Percentiles rank a stretch among this genome's conserved stretches.
These are phyloP conservation scores for Pelecanoides urinatrix DNA, from an alignment of 2,113 vertebrate species.

Conservation along the genomic window DNA sequence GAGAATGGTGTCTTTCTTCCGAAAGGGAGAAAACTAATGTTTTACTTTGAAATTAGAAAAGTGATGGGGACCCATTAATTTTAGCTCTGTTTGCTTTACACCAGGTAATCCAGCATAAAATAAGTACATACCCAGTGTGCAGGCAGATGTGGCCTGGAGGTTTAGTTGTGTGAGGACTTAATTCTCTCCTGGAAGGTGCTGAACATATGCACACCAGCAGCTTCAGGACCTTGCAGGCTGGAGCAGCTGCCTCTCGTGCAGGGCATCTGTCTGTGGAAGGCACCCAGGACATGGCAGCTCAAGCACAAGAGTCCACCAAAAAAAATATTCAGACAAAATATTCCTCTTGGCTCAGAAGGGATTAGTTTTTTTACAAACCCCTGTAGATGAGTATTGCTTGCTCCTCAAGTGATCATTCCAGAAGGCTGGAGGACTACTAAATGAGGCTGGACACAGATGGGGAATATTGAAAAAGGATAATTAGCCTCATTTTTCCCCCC, in stretches of 20 bases:
- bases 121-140: background rate
- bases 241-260: background rate
- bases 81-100: background rate
- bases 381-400: background rate
- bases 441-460: background rate
- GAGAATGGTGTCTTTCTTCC: background rate
- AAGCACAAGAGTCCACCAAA: background rate
- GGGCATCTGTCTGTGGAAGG: background rate
- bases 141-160: background rate
- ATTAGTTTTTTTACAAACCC: background rate
- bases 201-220: background rate
- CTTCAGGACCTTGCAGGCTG: background rate
- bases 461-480: slow-evolving; percentile 27
- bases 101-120: background rate
- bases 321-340: background rate
- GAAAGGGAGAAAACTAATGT: background rate
- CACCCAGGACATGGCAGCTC: background rate
- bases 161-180: background rate
- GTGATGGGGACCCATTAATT: background rate
- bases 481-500: slow-evolving; percentile 21
- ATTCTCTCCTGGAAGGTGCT: background rate
- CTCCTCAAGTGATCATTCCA: background rate
- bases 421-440: slow-evolving; percentile 20
- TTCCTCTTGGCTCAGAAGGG: background rate
- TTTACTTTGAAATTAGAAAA: background rate